A percentile compares a stretch with the other conserved stretches of the same genome.
Evolutionary conservation across 2,888 invertebrate species (phyloP).

Genomic region (Epirrhoe alternata): DNA sequence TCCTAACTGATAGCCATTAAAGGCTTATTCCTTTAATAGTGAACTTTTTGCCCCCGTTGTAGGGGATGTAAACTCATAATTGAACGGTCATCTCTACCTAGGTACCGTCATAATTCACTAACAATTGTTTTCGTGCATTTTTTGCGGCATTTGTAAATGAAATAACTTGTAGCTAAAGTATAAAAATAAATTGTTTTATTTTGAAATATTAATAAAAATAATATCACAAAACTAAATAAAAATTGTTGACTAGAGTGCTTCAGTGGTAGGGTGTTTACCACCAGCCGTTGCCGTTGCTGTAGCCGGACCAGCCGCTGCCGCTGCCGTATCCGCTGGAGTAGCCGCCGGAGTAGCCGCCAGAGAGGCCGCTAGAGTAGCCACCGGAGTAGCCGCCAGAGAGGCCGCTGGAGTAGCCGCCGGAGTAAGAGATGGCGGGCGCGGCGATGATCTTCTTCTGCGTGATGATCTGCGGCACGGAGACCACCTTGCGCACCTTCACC

Average conservation of each 20-base stretch:
- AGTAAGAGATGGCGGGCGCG: conserved; percentile 31
- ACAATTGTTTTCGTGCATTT: neutral
- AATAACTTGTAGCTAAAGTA: neutral
- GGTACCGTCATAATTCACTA: neutral
- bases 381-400: conserved; percentile 25
- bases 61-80: no score
- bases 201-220: neutral
- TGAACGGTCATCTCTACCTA: no score
- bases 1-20: no score
- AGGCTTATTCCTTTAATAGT: no score
- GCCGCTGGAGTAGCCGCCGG: conserved; percentile 20
- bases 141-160: neutral
- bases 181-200: neutral
- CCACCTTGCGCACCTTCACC: conserved; percentile 48
- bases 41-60: no score
- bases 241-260: conserved; percentile 31
- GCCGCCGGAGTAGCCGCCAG: conserved; percentile 6
- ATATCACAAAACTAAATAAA: neutral
- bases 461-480: conserved; percentile 47
- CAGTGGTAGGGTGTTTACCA: conserved; percentile 26
- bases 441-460: conserved; percentile 44
- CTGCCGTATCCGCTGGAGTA: conserved; percentile 22
- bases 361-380: conserved; percentile 21
- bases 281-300: conserved; percentile 36
- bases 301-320: conserved; percentile 25